Percentiles rank a stretch among this genome's conserved stretches.
phyloP scores from a whole-genome alignment of 2,113 vertebrate species.

The Spea bombifrons region DNA sequence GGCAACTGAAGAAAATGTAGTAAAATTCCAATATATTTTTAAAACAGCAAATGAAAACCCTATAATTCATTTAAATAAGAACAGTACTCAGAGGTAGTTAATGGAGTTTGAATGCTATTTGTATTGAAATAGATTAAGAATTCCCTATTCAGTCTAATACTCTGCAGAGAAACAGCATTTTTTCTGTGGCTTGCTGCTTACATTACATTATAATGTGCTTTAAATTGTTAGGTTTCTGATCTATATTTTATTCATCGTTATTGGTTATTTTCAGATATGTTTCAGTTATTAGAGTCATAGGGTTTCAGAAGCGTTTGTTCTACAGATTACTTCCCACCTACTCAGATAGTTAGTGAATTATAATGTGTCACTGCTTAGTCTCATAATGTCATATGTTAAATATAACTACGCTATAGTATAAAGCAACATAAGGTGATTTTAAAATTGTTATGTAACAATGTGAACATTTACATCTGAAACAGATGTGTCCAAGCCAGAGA shows the following conservation, averaged over 20 bases:
- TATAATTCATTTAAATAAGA: slow-evolving; percentile 21
- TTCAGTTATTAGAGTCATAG: not conserved
- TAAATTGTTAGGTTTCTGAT: slow-evolving; percentile 13
- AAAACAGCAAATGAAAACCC: slow-evolving; percentile 12
- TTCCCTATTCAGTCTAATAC: not conserved
- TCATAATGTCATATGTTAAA: not conserved
- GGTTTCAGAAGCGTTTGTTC: not conserved
- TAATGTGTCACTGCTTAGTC: not conserved
- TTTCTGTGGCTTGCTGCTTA: slow-evolving; percentile 15
- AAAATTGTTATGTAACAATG: too few relatives aligned
- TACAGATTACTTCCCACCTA: not conserved
- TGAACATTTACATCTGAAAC: too few relatives aligned
- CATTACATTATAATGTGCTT: slow-evolving; percentile 19
- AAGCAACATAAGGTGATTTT: too few relatives aligned
- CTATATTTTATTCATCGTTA: slow-evolving; percentile 7
- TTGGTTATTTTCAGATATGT: not conserved
- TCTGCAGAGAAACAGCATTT: slow-evolving; percentile 7
- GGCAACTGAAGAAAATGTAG: not conserved
- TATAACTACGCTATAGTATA: too few relatives aligned
- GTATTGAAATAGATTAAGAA: slow-evolving; percentile 31
- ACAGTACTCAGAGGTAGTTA: slow-evolving; percentile 17
- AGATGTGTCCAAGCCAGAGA: too few relatives aligned
- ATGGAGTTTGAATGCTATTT: slow-evolving; percentile 31
- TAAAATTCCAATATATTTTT: slow-evolving; percentile 26
- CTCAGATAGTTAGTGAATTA: not conserved